Base-by-base conservation (phyloP, 2,888 invertebrate species). In the Caenorhabditis afra region DNA sequence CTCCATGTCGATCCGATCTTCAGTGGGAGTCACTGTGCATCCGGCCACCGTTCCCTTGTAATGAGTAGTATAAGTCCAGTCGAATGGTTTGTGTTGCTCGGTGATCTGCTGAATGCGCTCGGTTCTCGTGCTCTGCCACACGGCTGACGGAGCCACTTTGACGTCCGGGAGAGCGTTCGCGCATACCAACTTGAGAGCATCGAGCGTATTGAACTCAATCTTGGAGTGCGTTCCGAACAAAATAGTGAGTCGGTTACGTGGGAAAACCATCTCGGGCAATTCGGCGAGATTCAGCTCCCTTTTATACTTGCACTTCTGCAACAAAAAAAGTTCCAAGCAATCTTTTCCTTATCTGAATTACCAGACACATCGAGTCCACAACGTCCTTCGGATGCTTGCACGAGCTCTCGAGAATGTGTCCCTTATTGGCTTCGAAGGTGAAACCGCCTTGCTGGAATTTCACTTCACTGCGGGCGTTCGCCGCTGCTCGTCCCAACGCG, bases 51-150 rank as follows among this genome's bases (percentile, higher is more conserved):
- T 92, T 45, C 99, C 99, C 90, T 93, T 94, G 91, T 99, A 99
- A 89, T 94, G 93, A 37, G 96, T 96, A 20, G 95, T 94, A 90
- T 95, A 99, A 0, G 98, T 99, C 99, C 99, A 99, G 91, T 99
- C 98, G 57, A 87, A 90, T 1, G 90, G 88, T 12, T 85, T 82
- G 45, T 83, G 70, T 22, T 80, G 79, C 23, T 81, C 75, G 0
- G 57, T 59, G 22, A 83, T 70, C 47, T 83, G 74, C 16, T 65
- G 66, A 20, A 83, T 74, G 1, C 76, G 50, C 8, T 79, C 82
- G 29, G 73, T 70, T 16, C 89, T 57, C 1, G 89, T 79, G 16
- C 82, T 83, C 55, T 86, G 83, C 90, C 90, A 90, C 16, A 70
- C 85, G 11, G 82, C 70, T 45, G 87, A 87, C 3, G 89, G 82